phyloP scores from a whole-genome alignment of 2,888 invertebrate genomes.

The Alsophila aescularia region DNA sequence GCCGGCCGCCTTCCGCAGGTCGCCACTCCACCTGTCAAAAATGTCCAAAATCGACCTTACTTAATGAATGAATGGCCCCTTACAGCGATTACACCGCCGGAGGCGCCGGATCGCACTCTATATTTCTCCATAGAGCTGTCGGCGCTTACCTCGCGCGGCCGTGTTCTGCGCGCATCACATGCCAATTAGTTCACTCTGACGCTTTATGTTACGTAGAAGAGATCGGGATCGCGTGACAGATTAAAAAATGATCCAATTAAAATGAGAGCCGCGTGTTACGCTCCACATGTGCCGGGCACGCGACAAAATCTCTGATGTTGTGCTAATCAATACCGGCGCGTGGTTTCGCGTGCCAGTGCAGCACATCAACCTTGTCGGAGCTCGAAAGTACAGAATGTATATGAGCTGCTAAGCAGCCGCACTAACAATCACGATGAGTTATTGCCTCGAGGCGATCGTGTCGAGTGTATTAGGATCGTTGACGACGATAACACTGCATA shows the following conservation, averaged over 20 bases:
- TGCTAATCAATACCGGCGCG: conserved; percentile 33
- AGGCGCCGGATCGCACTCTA: conserved; percentile 22
- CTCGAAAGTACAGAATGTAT: conserved; percentile 12
- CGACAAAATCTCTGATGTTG: conserved; percentile 62
- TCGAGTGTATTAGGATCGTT: conserved; percentile 50
- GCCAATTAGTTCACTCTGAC: conserved; percentile 59
- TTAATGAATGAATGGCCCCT: too few species aligned
- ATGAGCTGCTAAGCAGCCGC: conserved; percentile 52
- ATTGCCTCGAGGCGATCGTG: conserved; percentile 61
- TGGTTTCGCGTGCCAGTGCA: conserved; percentile 13
- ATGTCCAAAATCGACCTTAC: too few species aligned
- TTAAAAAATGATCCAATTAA: conserved; percentile 70
- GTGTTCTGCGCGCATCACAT: conserved; percentile 54
- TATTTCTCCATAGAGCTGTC: conserved; percentile 47
- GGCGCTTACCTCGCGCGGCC: conserved; percentile 50
- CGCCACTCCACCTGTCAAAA: too few species aligned
- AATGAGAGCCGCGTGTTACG: conserved; percentile 59
- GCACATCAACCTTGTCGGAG: conserved; percentile 8
- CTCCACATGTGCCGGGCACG: conserved; percentile 63
- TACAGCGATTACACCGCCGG: conserved; percentile 17
- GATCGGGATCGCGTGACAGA: conserved; percentile 56
- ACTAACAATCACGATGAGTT: conserved; percentile 47
- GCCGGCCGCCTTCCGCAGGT: too few species aligned
- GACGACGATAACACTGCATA: conserved; percentile 56
- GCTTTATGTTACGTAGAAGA: conserved; percentile 51